Conservation (phyloP, 2,888 invertebrate genomes). For the Agrochola circellaris region DNA sequence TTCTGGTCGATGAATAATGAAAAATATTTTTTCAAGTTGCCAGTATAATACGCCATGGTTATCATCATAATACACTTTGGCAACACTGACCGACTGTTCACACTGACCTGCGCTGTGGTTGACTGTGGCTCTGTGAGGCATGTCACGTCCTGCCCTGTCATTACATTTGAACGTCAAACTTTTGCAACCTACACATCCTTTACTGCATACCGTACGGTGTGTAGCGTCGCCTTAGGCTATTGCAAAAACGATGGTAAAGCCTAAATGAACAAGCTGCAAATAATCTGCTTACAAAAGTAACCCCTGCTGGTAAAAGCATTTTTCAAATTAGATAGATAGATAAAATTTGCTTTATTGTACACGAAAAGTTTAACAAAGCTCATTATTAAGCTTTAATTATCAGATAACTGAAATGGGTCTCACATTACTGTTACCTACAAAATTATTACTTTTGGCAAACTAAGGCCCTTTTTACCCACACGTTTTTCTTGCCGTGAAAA, state of each 20-base stretch:
- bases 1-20: neutral
- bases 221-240: neutral
- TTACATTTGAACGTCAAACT: neutral
- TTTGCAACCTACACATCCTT: neutral
- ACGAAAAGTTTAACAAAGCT: neutral
- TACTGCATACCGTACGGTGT: neutral
- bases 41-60: neutral
- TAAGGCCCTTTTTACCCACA: no score
- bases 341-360: neutral
- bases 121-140: neutral
- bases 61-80: neutral
- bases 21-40: neutral
- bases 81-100: neutral
- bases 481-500: no score
- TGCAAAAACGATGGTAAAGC: neutral
- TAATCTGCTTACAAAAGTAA: neutral
- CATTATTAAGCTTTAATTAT: neutral
- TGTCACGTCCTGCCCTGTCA: neutral
- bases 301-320: neutral
- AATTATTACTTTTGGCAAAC: neutral
- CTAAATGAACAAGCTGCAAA: neutral
- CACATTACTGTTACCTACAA: neutral
- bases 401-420: neutral
- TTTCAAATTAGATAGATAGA: neutral
- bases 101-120: slow-evolving; percentile 9